Conservation (phyloP, 2,888 invertebrate genomes). For the Lumbricus terrestris region DNA sequence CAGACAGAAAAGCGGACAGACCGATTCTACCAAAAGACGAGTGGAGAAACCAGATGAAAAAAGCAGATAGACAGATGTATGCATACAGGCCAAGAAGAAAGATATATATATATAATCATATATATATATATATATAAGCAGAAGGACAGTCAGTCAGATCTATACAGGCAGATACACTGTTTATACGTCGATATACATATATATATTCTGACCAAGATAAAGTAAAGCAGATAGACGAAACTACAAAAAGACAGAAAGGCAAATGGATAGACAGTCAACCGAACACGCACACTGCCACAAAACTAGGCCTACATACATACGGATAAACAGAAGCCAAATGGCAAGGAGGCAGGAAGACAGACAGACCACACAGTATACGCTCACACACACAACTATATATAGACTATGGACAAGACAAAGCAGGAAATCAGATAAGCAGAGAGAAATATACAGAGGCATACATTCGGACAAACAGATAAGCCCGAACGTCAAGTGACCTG, state of each 20-base stretch:
- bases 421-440: background rate
- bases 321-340: background rate
- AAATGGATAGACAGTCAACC: background rate
- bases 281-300: background rate
- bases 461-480: background rate
- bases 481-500: background rate
- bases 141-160: background rate
- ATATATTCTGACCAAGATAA: background rate
- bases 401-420: background rate
- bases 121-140: background rate
- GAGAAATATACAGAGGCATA: background rate
- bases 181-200: too few species aligned
- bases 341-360: background rate
- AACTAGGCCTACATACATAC: background rate
- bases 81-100: background rate
- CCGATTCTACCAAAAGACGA: background rate
- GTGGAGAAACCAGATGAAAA: too few species aligned
- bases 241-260: background rate
- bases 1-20: background rate
- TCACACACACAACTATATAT: too few species aligned
- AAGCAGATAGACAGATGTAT: background rate
- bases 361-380: background rate
- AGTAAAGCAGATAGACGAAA: background rate
- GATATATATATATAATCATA: too few species aligned
- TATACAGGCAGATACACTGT: background rate